These are phyloP conservation scores for Naja naja DNA, from an alignment of 2,113 vertebrate species.

Conservation along the genomic window DNA sequence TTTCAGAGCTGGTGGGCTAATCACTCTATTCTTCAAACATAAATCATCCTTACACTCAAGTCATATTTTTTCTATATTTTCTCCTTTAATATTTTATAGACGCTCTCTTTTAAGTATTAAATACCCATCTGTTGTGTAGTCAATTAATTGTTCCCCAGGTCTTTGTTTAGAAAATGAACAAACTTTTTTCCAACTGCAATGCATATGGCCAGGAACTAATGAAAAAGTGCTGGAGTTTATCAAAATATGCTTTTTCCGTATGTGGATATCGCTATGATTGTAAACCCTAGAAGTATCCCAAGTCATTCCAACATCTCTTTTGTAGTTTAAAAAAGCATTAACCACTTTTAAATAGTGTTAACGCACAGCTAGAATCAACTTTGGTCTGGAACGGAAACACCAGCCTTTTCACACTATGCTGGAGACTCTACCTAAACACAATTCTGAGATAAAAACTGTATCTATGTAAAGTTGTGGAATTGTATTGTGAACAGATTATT, in stretches of 20 bases:
- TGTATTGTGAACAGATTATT: background rate
- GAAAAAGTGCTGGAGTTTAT: background rate
- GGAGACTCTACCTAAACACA: background rate
- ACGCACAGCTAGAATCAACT: background rate
- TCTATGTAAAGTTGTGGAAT: background rate
- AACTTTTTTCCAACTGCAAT: background rate
- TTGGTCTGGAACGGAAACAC: background rate
- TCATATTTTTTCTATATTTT: background rate
- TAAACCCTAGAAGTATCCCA: background rate
- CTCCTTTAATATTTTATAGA: background rate
- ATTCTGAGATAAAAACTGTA: background rate
- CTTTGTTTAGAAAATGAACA: background rate
- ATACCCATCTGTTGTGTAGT: background rate
- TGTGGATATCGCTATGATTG: background rate
- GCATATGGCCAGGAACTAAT: background rate
- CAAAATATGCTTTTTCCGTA: background rate
- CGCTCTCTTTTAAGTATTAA: background rate
- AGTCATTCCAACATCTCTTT: background rate
- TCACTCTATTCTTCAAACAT: background rate
- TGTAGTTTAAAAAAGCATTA: background rate
- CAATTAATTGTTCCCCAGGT: background rate
- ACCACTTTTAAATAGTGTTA: background rate
- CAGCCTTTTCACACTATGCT: background rate
- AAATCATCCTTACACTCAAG: background rate
- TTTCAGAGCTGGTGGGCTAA: background rate